A percentile compares a stretch with the other conserved stretches of the same genome.
These are phyloP conservation scores for Phenganax stokvisi DNA, from an alignment of 92 coral and sea anemone genomes.

Conservation along the genomic window DNA sequence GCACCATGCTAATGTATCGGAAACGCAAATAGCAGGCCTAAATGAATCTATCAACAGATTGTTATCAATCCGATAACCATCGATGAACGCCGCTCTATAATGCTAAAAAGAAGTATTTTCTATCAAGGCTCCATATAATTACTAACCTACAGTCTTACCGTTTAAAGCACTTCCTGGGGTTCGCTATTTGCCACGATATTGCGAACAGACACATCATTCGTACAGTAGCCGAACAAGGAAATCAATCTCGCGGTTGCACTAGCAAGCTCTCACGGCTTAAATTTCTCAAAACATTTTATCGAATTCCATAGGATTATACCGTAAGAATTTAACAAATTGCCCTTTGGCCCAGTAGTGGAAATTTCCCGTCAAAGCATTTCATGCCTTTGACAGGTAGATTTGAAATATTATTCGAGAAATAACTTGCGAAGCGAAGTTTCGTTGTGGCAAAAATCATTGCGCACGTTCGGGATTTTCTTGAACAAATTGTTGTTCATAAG, in stretches of 20 bases:
- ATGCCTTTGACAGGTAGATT: background rate
- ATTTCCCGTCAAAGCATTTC: constrained; percentile 3
- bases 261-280: constrained; percentile 12
- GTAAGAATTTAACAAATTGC: constrained; percentile 6
- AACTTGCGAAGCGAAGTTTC: background rate
- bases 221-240: background rate
- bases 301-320: constrained; percentile 3
- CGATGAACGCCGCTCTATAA: background rate
- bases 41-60: constrained; percentile 17
- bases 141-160: background rate
- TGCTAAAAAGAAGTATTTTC: background rate
- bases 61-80: constrained; percentile 4
- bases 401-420: background rate
- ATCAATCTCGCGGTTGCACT: background rate
- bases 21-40: background rate
- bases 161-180: background rate
- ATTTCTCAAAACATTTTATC: background rate
- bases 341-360: constrained; percentile 16
- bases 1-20: background rate
- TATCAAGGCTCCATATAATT: background rate
- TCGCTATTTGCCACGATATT: constrained; percentile 10
- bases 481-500: too few species aligned
- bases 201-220: background rate
- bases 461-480: too few species aligned
- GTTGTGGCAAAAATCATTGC: background rate